Base-by-base conservation (phyloP, 2,888 invertebrate genomes). In the Matsumyia berberina region DNA sequence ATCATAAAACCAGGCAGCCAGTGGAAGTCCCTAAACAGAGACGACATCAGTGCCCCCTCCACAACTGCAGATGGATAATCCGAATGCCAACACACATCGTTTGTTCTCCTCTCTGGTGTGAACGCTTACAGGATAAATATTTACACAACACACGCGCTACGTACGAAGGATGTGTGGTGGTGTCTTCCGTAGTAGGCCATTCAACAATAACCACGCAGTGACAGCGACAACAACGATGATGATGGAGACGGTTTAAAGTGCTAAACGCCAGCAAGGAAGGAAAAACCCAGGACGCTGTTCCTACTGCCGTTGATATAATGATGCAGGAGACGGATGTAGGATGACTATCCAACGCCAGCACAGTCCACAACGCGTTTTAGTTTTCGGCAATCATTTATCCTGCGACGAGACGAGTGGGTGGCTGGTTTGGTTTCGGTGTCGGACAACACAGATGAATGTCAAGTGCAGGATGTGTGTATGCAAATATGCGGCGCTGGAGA, bases 401-500 rank as follows among this genome's bases (percentile, higher is more conserved):
- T 69, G 46, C 5, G 39, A 19, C 15, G 46, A 51, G 58, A 64
- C 37, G 70, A 24, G 24, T 39, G 58, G 11, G 7, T 51, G 53
- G 51, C 15, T 53, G 31, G n/a, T 4, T 31, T 12, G 11, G 19
- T 9, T 44, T 49, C 29, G 64, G 70, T 83, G 85, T 85, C 49
- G 85, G 85, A 85, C 85, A 85, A 70, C 80, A 19, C 46, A 85
- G 70, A 85, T 85, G 85, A 85, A 85, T 85, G 80, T 85, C 85
- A 85, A 60, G 53, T 44, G 58, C 70, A 76, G 78, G 60, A 72
- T 44, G 58, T 44, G 57, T 66, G 67, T 62, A 64, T 62, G 70
- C 49, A 70, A 70, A 69, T 81, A 57, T 80, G 37, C 67, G 53
- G 35, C 11, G 4, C 3, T 42, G 49, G 33, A 12, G 39, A 31